Base-by-base conservation (phyloP, 2,113 vertebrate species). In the Falcunculus frontatus region DNA sequence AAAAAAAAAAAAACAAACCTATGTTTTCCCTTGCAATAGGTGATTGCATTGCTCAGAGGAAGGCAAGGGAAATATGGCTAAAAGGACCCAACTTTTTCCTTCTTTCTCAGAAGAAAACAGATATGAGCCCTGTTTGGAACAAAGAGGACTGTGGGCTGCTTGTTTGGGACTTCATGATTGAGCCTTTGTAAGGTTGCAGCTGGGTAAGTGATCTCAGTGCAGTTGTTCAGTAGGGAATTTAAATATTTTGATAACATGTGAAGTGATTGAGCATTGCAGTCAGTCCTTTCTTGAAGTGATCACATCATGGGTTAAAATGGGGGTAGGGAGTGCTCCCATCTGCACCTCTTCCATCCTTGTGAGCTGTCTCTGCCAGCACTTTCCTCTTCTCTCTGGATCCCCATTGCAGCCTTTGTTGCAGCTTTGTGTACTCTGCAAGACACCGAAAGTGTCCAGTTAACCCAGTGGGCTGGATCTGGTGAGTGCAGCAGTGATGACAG, bases 381-480 rank as follows among this genome's bases (percentile, higher is more conserved):
- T 30, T 27, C 10, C 33, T 68, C 23, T 53, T 53, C 14, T 49
- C 33, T 37, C 42, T 13, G 37, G 16, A 35, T 35, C 67, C 44
- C 68, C 59, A 2, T 2, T 63, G 26, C 49, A 76, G 76, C 25
- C 27, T 81, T 90, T 69, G 47, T 57, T 44, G 52, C 59, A 63
- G 44, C 11, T 77, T 27, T 30, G 7, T 33, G 32, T 65, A 33
- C 70, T 57, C 46, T 84, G 59, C 27, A 33, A 23, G 67, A 11
- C 35, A 23, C 59, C 55, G 8, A 0, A 13, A 0, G 3, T 7
- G 13, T 16, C 47, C 26, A 14, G 17, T 41, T 49, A 8, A 16
- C 14, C 68, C 44, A 39, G 42, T 12, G 52, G 30, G 11, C 57
- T 83, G 63, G 62, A 12, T 33, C 33, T 72, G 57, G 47, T 16